Evolutionary conservation across 2,888 invertebrate genomes (phyloP), one percentile per base, ranked within the genome.

Genomic region (Flabesymbios commensalis): DNA sequence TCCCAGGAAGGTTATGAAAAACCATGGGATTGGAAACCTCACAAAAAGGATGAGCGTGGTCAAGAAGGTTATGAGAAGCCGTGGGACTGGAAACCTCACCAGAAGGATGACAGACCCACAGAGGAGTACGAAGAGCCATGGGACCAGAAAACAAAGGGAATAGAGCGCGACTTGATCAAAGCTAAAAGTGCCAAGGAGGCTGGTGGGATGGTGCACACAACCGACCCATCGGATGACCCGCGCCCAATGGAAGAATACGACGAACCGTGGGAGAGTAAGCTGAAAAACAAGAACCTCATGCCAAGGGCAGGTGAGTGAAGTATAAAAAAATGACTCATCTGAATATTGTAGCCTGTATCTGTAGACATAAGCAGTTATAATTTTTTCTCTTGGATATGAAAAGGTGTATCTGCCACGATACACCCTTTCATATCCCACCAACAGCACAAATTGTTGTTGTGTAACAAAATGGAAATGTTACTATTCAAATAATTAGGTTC

Each of bases 11-110:
- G 67, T 28, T 70, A 70, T 45, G 69, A 70, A 22, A 70, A 64
- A 43, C 70, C 70, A 14, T 70, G 70, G 70, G 69, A 70, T 48
- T 58, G 70, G 61, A 67, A 65, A 47, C 70, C 70, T 19, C 60
- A 70, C 22, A 57, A 55, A 39, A 67, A 65, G 51, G 70, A 70
- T 45, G 67, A 69, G 47, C 28, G 66, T 5, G 55, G 53, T 3
- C 61, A 48, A 24, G 61, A 67, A 43, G 68, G 68, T 29, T 69
- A 69, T 43, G 69, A 68, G 53, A 65, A 64, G 32, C 69, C 69
- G 1, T 69, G 69, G 69, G 69, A 69, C 51, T 66, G 65, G 67
- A 58, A 66, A 52, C 69, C 67, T 2, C 69, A 69, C 56, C 65
- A 63, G 59, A 63, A 61, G 41, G 65, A 68, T 32, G 64, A 61